These are phyloP conservation scores for Calameuta idolon DNA, from an alignment of 2,888 invertebrate species.

Conservation along the genomic window DNA sequence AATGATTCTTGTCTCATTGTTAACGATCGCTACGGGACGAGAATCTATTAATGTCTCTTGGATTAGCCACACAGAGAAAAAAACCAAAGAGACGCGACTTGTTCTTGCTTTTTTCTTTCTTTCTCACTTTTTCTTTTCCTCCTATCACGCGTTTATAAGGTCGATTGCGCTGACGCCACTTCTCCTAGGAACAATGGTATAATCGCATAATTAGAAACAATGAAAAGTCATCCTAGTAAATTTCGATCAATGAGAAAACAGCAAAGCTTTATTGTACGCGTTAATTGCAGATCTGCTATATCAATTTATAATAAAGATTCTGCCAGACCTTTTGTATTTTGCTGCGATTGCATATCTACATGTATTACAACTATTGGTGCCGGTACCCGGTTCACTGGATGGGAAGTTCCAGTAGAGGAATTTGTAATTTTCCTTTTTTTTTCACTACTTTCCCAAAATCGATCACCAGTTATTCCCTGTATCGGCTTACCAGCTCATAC, in stretches of 20 bases:
- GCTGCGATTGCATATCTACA: background rate
- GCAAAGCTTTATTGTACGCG: background rate
- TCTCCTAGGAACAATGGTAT: background rate
- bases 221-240: background rate
- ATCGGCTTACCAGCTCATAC: background rate
- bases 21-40: background rate
- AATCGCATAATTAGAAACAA: background rate
- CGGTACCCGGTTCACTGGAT: background rate
- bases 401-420: background rate
- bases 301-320: background rate
- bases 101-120: background rate
- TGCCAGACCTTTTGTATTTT: background rate
- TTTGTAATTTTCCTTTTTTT: background rate
- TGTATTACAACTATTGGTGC: background rate
- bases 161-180: background rate
- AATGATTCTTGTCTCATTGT: background rate
- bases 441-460: background rate
- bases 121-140: background rate
- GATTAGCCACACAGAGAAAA: background rate
- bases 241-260: background rate
- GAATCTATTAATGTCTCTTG: background rate
- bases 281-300: background rate
- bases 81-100: background rate
- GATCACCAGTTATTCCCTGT: background rate
- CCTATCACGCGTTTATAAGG: background rate